Conservation (phyloP, 2,888 invertebrate genomes). For the Oscheius myriophilus region DNA sequence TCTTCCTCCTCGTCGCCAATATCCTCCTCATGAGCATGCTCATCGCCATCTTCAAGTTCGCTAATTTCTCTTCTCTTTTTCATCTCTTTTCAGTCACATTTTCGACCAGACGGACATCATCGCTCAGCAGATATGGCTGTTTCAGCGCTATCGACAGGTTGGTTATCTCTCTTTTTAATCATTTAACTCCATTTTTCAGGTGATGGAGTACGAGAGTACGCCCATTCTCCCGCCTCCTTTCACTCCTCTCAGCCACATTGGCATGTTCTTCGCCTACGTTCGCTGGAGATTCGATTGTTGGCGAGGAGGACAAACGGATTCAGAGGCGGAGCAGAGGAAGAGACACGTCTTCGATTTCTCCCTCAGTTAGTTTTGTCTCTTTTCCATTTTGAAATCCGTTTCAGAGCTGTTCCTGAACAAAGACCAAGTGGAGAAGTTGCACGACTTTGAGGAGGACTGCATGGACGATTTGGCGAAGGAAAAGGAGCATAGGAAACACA, state of each 20-base stretch:
- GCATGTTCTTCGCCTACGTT: conserved; percentile 55
- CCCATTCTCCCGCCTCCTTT: conserved; percentile 88
- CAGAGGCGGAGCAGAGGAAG: conserved; percentile 14
- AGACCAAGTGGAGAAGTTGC: conserved; percentile 90
- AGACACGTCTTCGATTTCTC: conserved; percentile 58
- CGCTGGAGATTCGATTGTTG: conserved; percentile 59
- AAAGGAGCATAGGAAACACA: conserved; percentile 77
- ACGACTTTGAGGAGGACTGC: conserved; percentile 85
- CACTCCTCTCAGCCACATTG: conserved; percentile 62
- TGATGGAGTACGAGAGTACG: conserved; percentile 97
- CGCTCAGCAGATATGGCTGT: conserved; percentile 98
- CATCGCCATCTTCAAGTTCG: conserved; percentile 97
- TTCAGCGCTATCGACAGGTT: conserved; percentile 86
- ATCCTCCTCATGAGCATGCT: conserved; percentile 94
- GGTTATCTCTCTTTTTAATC: neutral
- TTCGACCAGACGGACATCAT: conserved; percentile 86
- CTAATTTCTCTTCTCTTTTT: conserved; percentile 51
- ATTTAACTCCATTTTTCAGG: conserved; percentile 72
- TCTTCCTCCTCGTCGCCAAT: conserved; percentile 94
- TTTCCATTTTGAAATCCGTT: conserved; percentile 5
- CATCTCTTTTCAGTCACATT: conserved; percentile 69
- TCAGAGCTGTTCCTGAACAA: conserved; percentile 69
- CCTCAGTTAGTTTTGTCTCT: conserved; percentile 53
- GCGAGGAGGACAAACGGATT: conserved; percentile 31
- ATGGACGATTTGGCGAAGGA: conserved; percentile 91